These are phyloP conservation scores for Argynnis bischoffii DNA, from an alignment of 2,888 invertebrate species.

Conservation along the genomic window DNA sequence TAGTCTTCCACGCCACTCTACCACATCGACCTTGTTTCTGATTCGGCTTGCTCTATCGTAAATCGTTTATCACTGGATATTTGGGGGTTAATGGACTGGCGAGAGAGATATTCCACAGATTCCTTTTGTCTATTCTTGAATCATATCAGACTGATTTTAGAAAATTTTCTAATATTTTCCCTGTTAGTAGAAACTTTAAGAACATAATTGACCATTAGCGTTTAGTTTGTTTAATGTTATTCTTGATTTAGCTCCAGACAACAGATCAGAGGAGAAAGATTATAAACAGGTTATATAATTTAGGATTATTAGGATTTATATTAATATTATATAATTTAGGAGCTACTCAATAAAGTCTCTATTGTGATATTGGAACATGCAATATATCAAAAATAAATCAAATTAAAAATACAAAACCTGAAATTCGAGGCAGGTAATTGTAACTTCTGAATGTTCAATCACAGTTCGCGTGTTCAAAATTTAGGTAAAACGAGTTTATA, in stretches of 20 bases:
- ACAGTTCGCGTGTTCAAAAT: slow-evolving; percentile 1
- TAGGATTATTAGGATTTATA: no score
- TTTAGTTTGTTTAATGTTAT: no score
- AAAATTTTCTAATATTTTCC: background rate
- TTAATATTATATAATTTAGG: no score
- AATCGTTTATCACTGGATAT: slow-evolving; percentile 72
- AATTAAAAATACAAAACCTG: background rate
- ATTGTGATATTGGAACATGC: background rate
- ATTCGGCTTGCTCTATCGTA: slow-evolving; percentile 70
- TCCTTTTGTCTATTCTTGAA: slow-evolving; percentile 36
- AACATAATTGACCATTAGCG: no score
- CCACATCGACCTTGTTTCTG: slow-evolving; percentile 73
- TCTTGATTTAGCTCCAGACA: no score
- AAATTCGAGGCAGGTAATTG: background rate
- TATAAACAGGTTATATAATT: no score
- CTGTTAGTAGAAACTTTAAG: background rate
- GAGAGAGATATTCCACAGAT: slow-evolving; percentile 64
- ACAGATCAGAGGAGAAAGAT: no score
- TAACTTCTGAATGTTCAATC: background rate
- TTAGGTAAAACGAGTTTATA: background rate
- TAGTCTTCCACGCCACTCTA: slow-evolving; percentile 60
- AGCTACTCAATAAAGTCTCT: background rate
- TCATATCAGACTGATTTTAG: slow-evolving; percentile 3
- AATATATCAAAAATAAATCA: background rate
- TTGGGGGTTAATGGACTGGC: slow-evolving; percentile 64